phyloP scores from a whole-genome alignment of 2,113 vertebrate genomes.

The Lichenostomus cassidix region DNA sequence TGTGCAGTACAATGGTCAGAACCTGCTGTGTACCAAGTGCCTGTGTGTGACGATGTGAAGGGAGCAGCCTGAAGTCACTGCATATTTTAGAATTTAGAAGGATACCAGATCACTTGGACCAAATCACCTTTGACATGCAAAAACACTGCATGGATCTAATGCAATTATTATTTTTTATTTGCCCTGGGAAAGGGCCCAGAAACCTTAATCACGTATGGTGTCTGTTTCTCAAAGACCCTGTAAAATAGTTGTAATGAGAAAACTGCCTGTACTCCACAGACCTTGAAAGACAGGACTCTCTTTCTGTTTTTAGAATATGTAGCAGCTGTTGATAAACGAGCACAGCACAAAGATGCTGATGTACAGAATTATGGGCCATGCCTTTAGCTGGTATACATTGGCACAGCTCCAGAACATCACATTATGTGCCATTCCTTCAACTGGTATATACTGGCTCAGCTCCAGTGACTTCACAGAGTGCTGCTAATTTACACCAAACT shows the following conservation, averaged over 20 bases:
- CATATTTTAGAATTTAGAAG: background rate
- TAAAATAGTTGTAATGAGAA: background rate
- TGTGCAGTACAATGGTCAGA: background rate
- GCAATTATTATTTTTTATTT: background rate
- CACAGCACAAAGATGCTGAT: background rate
- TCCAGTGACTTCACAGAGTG: conserved; percentile 20
- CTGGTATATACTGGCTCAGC: conserved; percentile 5
- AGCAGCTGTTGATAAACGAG: background rate
- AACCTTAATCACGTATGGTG: background rate
- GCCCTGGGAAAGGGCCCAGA: background rate
- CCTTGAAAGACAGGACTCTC: background rate
- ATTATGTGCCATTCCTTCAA: conserved; percentile 3
- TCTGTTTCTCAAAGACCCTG: background rate
- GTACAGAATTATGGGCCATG: background rate
- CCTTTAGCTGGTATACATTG: background rate
- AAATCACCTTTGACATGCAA: background rate
- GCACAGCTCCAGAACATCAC: conserved; percentile 1
- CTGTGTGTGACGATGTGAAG: background rate
- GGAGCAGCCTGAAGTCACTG: background rate
- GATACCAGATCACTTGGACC: background rate
- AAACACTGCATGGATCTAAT: background rate
- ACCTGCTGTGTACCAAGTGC: background rate
- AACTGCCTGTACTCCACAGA: background rate
- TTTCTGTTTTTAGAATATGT: background rate
- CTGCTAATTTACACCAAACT: conserved; percentile 44